phyloP scores from a whole-genome alignment of 92 coral and sea anemone species.

The Paramuricea clavata region DNA sequence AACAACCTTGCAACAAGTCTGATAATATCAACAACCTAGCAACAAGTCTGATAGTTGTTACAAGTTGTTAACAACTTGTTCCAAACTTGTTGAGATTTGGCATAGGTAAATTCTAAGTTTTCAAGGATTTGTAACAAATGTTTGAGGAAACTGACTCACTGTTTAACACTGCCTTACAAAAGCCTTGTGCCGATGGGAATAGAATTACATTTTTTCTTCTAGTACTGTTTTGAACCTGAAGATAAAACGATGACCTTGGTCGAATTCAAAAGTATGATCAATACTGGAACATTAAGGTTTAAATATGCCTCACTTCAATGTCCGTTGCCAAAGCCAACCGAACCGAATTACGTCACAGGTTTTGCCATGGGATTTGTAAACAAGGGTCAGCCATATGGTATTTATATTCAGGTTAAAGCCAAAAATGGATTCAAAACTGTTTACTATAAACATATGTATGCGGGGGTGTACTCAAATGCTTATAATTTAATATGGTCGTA shows the following conservation, averaged over 20 bases:
- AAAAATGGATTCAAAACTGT: conserved; percentile 26
- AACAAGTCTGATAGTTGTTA: too few relatives aligned
- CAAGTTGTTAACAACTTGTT: too few relatives aligned
- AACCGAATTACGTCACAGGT: conserved; percentile 40
- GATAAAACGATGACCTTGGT: not conserved
- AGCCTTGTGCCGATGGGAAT: too few relatives aligned
- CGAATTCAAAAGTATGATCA: not conserved
- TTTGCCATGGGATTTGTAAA: conserved; percentile 7
- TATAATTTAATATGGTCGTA: conserved; percentile 24
- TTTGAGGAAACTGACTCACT: too few relatives aligned
- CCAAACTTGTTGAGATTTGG: too few relatives aligned
- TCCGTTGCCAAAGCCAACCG: conserved; percentile 25
- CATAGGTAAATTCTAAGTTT: too few relatives aligned
- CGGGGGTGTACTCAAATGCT: conserved; percentile 16
- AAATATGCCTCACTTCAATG: conserved; percentile 19
- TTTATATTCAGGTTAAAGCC: conserved; percentile 33
- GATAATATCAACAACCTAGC: too few relatives aligned
- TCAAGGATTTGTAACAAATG: too few relatives aligned
- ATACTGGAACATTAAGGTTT: conserved; percentile 4
- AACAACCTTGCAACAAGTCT: too few relatives aligned
- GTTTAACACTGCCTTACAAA: too few relatives aligned
- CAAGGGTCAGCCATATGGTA: conserved; percentile 2
- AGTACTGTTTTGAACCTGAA: conserved; percentile 44
- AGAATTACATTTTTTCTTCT: not conserved
- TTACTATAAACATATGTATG: conserved; percentile 21